These are phyloP conservation scores for Agrypnus murinus DNA, from an alignment of 2,888 invertebrate species.

Conservation along the genomic window DNA sequence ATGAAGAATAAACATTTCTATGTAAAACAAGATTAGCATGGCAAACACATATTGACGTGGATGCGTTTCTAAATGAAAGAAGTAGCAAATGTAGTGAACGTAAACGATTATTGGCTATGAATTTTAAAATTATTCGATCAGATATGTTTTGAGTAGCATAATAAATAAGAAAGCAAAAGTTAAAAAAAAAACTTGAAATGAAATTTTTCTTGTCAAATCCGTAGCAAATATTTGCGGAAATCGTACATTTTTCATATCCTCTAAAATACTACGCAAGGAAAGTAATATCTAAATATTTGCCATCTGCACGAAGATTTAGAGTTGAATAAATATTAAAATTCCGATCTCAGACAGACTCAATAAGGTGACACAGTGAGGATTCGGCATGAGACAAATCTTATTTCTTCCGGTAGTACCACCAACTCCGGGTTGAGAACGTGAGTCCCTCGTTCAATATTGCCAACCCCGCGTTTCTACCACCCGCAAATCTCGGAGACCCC, in stretches of 20 bases:
- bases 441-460: slow-evolving; percentile 44
- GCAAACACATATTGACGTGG: too few relatives aligned
- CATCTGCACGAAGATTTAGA: slow-evolving; percentile 39
- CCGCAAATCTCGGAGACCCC: slow-evolving; percentile 29
- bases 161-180: not conserved
- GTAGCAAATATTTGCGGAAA: slow-evolving; percentile 24
- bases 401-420: slow-evolving; percentile 46
- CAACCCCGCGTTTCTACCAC: slow-evolving; percentile 13
- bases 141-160: not conserved
- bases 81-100: too few relatives aligned
- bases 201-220: not conserved
- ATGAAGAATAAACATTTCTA: too few relatives aligned
- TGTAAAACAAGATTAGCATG: too few relatives aligned
- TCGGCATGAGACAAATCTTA: slow-evolving; percentile 47
- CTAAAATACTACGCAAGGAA: slow-evolving; percentile 34
- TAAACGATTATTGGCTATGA: too few relatives aligned
- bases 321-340: slow-evolving; percentile 52
- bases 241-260: slow-evolving; percentile 28
- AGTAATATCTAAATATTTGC: slow-evolving; percentile 43
- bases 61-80: too few relatives aligned
- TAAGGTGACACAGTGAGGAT: slow-evolving; percentile 45
- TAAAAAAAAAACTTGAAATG: not conserved
- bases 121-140: too few relatives aligned
- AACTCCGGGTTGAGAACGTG: slow-evolving; percentile 42
- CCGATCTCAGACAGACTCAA: slow-evolving; percentile 48